These are phyloP conservation scores for Cryptotermes secundus DNA, from an alignment of 1,140 invertebrate species.

Conservation along the genomic window DNA sequence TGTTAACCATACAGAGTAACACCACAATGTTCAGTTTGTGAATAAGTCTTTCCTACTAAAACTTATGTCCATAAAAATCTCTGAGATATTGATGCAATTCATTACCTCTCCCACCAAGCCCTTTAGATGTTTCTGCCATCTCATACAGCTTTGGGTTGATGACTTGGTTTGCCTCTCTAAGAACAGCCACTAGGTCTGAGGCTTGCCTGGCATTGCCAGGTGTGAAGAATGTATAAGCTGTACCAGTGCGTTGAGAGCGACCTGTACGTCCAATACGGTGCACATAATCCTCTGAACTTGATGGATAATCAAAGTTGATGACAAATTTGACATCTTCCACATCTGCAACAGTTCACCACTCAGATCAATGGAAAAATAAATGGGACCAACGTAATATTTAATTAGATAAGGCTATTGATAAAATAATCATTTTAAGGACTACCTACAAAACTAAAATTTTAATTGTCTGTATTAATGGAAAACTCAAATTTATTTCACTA, in stretches of 20 bases:
- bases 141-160: constrained; percentile 59
- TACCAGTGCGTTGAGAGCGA: constrained; percentile 77
- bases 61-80: no score
- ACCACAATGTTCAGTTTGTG: no score
- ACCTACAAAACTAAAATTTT: constrained; percentile 15
- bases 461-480: neutral
- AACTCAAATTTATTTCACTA: constrained; percentile 15
- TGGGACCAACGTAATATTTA: neutral
- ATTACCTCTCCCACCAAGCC: constrained; percentile 34
- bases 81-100: neutral
- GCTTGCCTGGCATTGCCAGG: constrained; percentile 74
- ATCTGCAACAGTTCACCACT: constrained; percentile 57
- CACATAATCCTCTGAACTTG: constrained; percentile 88
- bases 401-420: neutral
- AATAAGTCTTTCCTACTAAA: no score
- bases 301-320: constrained; percentile 91
- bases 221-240: constrained; percentile 89
- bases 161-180: constrained; percentile 70
- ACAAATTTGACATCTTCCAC: constrained; percentile 92
- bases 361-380: neutral
- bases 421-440: constrained; percentile 1
- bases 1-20: no score
- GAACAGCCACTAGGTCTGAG: constrained; percentile 63
- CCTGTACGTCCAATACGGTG: constrained; percentile 89
- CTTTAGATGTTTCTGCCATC: constrained; percentile 34